Conservation (phyloP, 2,113 vertebrate species). For the Caranx ignobilis region DNA sequence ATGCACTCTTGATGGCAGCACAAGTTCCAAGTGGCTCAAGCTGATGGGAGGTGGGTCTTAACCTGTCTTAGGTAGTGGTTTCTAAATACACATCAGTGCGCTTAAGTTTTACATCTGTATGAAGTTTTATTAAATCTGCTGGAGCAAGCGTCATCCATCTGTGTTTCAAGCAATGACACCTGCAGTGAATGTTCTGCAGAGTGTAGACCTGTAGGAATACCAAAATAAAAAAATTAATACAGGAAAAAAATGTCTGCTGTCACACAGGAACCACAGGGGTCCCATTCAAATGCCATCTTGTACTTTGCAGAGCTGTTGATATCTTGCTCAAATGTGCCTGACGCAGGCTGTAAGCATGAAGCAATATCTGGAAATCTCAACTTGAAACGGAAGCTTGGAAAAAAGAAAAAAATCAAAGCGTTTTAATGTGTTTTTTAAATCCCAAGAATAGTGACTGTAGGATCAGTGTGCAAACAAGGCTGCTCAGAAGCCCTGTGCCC, state of each 20-base stretch:
- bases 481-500: background rate
- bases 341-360: conserved; percentile 28
- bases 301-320: conserved; percentile 25
- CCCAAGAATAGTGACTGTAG: background rate
- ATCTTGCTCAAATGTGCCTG: conserved; percentile 5
- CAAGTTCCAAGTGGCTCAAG: background rate
- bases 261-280: conserved; percentile 42
- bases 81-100: too few species aligned
- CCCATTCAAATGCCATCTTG: conserved; percentile 33
- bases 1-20: background rate
- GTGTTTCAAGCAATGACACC: conserved; percentile 1
- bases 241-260: background rate
- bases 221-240: background rate
- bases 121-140: background rate
- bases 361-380: conserved; percentile 49
- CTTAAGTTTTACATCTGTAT: too few species aligned
- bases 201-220: conserved; percentile 22
- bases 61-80: background rate
- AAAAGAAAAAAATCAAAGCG: background rate
- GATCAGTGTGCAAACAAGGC: background rate
- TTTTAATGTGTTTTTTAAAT: conserved; percentile 21
- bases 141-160: background rate
- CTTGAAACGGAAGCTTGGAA: background rate
- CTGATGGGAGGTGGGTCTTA: background rate
- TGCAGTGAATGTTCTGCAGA: conserved; percentile 15